phyloP scores from a whole-genome alignment of 2,113 vertebrate species.

The Sterrhoptilus dennistouni region DNA sequence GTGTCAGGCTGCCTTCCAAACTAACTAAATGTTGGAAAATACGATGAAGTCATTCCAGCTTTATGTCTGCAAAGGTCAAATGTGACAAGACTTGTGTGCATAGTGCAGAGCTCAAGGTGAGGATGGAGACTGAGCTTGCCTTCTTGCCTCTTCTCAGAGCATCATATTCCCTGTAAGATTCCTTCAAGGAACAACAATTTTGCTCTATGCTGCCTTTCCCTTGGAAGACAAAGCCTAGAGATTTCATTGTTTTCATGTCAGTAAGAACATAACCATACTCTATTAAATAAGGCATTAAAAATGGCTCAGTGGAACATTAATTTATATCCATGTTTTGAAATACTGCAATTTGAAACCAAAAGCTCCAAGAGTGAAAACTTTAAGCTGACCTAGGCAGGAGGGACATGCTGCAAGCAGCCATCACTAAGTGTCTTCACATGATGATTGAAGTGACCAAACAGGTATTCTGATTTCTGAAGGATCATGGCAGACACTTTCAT shows the following conservation, averaged over 20 bases:
- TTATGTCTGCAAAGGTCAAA: neutral
- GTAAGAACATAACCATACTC: neutral
- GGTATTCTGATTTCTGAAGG: slow-evolving; percentile 38
- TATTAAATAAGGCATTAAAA: neutral
- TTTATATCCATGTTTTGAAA: neutral
- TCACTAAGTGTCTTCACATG: neutral
- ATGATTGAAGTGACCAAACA: slow-evolving; percentile 9
- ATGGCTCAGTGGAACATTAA: neutral
- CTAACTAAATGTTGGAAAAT: neutral
- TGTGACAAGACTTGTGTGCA: neutral
- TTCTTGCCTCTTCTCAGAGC: neutral
- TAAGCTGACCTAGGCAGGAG: neutral
- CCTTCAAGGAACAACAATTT: neutral
- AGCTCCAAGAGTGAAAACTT: neutral
- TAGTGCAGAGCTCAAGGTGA: neutral
- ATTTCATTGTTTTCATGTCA: neutral
- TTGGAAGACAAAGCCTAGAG: neutral
- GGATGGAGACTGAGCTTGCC: neutral
- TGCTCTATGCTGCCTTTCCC: neutral
- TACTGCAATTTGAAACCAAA: neutral
- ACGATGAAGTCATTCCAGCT: neutral
- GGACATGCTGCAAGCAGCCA: neutral
- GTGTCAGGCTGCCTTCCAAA: neutral
- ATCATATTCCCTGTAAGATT: neutral
- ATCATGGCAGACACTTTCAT: slow-evolving; percentile 45